These are phyloP conservation scores for Syngnathus scovelli DNA, from an alignment of 2,113 vertebrate species.

Conservation along the genomic window DNA sequence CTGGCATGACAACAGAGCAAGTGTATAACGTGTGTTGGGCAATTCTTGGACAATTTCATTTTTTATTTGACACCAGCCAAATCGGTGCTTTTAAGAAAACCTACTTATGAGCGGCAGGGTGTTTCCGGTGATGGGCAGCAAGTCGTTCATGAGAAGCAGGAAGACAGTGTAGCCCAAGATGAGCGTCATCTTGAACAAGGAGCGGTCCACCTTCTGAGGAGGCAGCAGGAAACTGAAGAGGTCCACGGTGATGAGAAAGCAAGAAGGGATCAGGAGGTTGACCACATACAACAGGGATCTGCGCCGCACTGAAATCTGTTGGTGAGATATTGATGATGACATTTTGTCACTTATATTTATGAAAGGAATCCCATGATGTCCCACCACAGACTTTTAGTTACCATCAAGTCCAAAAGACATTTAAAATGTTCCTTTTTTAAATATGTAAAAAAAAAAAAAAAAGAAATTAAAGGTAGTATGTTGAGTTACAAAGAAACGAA, in stretches of 20 bases:
- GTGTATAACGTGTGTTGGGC: not conserved
- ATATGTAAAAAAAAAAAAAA: not conserved
- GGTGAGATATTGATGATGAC: not conserved
- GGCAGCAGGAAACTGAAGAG: slow-evolving; percentile 76
- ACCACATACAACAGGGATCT: slow-evolving; percentile 62
- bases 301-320: not conserved
- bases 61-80: not conserved
- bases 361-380: too few relatives aligned
- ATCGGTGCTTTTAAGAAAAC: slow-evolving; percentile 1
- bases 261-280: slow-evolving; percentile 74
- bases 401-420: too few relatives aligned
- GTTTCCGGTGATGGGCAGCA: slow-evolving; percentile 68
- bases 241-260: slow-evolving; percentile 70
- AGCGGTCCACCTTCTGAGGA: slow-evolving; percentile 59
- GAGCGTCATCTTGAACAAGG: slow-evolving; percentile 76
- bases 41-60: not conserved
- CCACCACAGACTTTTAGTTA: too few relatives aligned
- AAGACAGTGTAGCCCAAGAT: slow-evolving; percentile 77
- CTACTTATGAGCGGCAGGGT: slow-evolving; percentile 66
- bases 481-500: slow-evolving; percentile 3
- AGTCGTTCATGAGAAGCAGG: slow-evolving; percentile 73
- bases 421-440: too few relatives aligned
- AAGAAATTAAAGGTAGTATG: too few relatives aligned
- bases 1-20: slow-evolving; percentile 18
- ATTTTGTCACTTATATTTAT: not conserved